Conservation (phyloP, 2,797 vertebrate species). For the Pogonophryne albipinna region DNA sequence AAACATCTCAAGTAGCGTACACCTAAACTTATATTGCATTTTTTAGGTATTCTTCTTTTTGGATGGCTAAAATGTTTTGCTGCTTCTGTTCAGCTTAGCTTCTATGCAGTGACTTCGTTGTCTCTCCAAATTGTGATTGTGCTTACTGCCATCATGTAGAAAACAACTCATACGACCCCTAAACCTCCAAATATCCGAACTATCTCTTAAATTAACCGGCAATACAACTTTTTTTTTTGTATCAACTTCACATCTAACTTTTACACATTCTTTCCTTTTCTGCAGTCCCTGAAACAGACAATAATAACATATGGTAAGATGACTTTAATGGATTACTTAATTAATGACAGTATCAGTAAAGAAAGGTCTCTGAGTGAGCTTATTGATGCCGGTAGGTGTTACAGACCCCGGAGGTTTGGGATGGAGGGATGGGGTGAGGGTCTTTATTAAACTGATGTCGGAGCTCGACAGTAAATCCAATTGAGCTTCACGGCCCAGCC, state of each 20-base stretch:
- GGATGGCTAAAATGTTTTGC: no score
- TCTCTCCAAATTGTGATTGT: no score
- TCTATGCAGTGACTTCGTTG: no score
- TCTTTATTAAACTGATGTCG: conserved; percentile 84
- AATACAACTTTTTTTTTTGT: not conserved
- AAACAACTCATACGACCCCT: no score
- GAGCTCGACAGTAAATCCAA: conserved; percentile 79
- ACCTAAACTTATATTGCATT: no score
- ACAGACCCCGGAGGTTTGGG: conserved; percentile 36
- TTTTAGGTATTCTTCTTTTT: no score
- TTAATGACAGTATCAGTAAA: conserved; percentile 22
- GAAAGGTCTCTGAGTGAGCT: conserved; percentile 38
- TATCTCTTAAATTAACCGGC: not conserved
- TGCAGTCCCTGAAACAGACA: not conserved
- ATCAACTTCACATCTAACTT: not conserved
- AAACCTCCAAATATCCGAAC: no score
- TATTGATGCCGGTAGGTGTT: conserved; percentile 49
- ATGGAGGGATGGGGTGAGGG: conserved; percentile 35
- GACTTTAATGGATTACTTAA: conserved; percentile 44
- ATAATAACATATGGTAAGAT: not conserved
- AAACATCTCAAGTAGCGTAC: no score
- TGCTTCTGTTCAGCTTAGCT: no score
- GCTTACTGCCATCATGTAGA: no score
- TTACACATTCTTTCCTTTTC: not conserved
- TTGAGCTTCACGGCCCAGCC: conserved; percentile 63